Evolutionary conservation across 1,140 invertebrate species (phyloP).

Genomic region (Scylla paramamosain): DNA sequence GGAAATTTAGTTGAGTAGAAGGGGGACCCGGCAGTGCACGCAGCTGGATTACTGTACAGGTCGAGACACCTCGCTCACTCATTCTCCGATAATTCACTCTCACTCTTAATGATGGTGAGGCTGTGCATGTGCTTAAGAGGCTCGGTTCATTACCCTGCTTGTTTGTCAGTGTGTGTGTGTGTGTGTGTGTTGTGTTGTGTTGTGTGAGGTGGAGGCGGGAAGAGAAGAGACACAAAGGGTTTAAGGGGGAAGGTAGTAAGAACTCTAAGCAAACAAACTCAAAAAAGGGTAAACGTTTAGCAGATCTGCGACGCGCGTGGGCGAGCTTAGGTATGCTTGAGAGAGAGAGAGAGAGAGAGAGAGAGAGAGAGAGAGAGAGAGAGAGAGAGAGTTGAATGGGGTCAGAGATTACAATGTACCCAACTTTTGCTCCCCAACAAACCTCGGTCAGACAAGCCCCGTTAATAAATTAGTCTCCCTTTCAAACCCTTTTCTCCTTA

Average conservation of each 20-base stretch:
- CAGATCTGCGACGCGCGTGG: background rate
- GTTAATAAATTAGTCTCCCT: no score
- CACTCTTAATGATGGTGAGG: background rate
- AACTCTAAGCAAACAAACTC: background rate
- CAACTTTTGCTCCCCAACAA: background rate
- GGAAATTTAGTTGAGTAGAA: background rate
- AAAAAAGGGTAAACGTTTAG: background rate
- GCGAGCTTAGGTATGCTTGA: no score
- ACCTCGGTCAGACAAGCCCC: background rate
- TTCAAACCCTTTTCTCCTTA: no score
- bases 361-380: conserved; percentile 37
- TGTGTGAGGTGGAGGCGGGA: background rate
- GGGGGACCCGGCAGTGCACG: background rate
- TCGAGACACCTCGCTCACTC: background rate
- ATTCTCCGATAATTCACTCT: background rate
- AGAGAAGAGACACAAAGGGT: background rate
- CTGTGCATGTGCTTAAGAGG: no score
- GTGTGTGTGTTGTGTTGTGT: no score
- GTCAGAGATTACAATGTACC: background rate
- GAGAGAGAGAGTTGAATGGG: background rate
- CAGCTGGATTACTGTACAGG: background rate
- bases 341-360: conserved; percentile 11
- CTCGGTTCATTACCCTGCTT: no score
- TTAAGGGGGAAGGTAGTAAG: no score
- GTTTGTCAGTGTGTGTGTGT: background rate